These are phyloP conservation scores for Danio jaintianensis DNA, from an alignment of 2,797 vertebrate genomes.

Conservation along the genomic window DNA sequence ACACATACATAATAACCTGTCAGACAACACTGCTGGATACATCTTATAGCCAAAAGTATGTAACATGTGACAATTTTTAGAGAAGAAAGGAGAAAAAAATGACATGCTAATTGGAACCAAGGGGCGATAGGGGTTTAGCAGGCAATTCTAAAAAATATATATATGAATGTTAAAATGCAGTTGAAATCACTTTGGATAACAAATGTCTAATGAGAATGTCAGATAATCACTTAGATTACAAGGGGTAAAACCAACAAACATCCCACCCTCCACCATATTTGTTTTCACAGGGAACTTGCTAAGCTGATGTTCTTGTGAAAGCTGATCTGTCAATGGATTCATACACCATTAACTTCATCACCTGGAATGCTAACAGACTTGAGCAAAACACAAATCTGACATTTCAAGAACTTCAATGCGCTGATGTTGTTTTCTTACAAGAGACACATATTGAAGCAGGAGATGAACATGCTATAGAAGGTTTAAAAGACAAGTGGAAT, in stretches of 20 bases:
- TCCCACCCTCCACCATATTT: neutral
- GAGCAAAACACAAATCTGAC: neutral
- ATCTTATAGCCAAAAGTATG: too few relatives aligned
- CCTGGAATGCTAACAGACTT: slow-evolving; percentile 20
- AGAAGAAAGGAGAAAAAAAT: too few relatives aligned
- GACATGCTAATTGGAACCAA: too few relatives aligned
- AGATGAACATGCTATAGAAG: neutral
- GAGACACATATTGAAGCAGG: slow-evolving; percentile 19
- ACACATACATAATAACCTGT: too few relatives aligned
- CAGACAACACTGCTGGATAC: too few relatives aligned
- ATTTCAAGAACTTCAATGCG: neutral
- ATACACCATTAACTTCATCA: neutral
- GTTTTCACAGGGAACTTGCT: slow-evolving; percentile 12
- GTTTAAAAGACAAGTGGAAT: neutral
- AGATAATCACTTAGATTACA: too few relatives aligned
- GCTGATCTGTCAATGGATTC: neutral
- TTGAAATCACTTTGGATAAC: too few relatives aligned
- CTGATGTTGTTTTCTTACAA: slow-evolving; percentile 28
- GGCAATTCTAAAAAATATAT: too few relatives aligned
- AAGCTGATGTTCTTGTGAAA: neutral
- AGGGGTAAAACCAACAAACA: neutral
- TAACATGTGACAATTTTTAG: too few relatives aligned
- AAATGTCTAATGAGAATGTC: too few relatives aligned
- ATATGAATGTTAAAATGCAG: too few relatives aligned
- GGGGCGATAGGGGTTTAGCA: too few relatives aligned